Conservation (phyloP, 2,113 vertebrate species). For the Sinosuthora webbiana region DNA sequence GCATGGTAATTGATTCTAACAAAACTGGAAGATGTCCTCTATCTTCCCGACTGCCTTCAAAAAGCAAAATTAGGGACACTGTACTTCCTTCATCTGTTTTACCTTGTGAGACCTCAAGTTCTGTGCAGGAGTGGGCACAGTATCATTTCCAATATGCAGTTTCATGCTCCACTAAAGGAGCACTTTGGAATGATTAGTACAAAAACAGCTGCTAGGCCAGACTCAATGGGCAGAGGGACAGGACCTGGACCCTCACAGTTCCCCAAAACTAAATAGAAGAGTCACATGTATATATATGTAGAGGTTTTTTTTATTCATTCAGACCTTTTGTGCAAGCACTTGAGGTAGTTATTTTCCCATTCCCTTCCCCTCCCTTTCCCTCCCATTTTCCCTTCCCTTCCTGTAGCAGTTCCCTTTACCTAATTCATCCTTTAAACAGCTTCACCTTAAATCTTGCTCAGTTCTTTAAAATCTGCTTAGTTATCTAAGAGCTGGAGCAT, state of each 20-base stretch:
- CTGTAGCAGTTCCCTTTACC: neutral
- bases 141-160: neutral
- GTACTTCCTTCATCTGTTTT: neutral
- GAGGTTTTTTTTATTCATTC: neutral
- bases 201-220: neutral
- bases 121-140: neutral
- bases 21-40: neutral
- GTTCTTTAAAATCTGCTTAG: neutral
- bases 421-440: neutral
- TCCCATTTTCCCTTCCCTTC: neutral
- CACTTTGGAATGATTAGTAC: neutral
- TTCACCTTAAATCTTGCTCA: neutral
- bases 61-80: neutral
- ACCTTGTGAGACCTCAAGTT: neutral
- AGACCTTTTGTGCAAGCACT: neutral
- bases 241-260: neutral
- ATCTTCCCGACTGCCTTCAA: neutral
- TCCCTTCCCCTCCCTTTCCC: neutral
- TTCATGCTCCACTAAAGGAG: neutral
- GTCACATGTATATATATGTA: fast-evolving
- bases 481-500: neutral
- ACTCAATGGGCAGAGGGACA: neutral
- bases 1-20: neutral
- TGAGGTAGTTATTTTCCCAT: neutral
- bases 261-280: neutral